phyloP scores from a whole-genome alignment of 2,113 vertebrate genomes.

The Syngnathus floridae region DNA sequence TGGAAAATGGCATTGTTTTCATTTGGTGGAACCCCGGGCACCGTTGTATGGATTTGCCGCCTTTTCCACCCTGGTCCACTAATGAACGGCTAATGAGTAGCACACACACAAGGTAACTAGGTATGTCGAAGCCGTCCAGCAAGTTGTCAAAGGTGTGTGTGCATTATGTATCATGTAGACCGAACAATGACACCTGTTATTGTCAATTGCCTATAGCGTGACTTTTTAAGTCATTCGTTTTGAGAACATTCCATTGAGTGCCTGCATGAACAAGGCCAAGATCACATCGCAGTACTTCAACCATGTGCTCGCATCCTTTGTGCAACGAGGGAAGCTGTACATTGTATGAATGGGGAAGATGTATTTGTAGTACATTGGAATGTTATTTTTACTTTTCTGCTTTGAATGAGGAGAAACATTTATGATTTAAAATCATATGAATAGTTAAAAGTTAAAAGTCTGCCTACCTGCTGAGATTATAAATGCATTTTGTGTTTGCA shows the following conservation, averaged over 20 bases:
- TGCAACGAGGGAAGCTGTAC: neutral
- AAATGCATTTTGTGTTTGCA: neutral
- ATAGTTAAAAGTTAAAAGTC: too few species aligned
- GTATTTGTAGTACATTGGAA: neutral
- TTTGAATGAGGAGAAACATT: neutral
- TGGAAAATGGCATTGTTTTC: fast-evolving
- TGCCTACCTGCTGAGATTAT: neutral
- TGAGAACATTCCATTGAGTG: too few species aligned
- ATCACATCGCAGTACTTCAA: neutral
- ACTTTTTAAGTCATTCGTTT: neutral
- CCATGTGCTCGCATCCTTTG: constrained; percentile 35
- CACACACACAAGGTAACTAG: neutral
- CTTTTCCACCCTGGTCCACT: too few species aligned
- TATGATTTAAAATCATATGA: neutral
- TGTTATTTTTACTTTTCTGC: neutral
- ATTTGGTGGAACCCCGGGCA: fast-evolving
- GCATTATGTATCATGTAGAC: neutral
- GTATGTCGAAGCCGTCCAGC: neutral
- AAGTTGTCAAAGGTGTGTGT: neutral
- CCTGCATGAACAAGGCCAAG: constrained; percentile 14
- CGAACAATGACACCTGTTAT: too few species aligned
- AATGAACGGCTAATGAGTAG: neutral
- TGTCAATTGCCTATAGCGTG: neutral
- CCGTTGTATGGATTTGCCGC: neutral
- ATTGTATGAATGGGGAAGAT: neutral